Conservation (phyloP, 2,797 vertebrate species). For the Anolis apletophallus region DNA sequence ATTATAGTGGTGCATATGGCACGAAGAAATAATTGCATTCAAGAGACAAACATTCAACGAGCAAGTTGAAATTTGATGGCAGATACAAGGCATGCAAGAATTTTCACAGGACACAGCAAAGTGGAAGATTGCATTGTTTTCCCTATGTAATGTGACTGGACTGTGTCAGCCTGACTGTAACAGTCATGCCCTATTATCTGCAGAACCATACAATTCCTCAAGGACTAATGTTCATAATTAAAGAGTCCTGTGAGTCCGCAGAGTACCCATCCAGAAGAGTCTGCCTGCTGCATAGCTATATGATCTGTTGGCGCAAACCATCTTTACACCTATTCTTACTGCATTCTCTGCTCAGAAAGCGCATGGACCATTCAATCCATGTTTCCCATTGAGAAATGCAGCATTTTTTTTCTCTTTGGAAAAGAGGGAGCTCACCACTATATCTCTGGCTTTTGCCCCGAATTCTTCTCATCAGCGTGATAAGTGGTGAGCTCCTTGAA, state of each 20-base stretch:
- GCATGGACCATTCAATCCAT: background rate
- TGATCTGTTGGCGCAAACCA: background rate
- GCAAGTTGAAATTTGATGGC: constrained; percentile 4
- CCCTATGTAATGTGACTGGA: background rate
- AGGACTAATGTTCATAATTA: background rate
- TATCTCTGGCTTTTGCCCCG: background rate
- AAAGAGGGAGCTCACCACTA: background rate
- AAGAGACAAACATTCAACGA: background rate
- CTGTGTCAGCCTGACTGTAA: background rate
- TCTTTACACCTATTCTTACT: background rate
- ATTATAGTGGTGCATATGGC: background rate
- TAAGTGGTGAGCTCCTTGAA: background rate
- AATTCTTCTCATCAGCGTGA: background rate
- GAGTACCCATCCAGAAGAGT: background rate
- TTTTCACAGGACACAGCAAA: background rate
- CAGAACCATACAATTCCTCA: background rate
- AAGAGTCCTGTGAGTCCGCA: background rate
- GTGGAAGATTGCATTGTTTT: constrained; percentile 31
- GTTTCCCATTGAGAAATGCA: background rate
- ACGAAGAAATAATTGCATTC: background rate
- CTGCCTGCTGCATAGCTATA: background rate
- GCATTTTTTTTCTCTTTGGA: background rate
- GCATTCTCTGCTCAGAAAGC: background rate
- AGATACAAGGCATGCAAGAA: background rate
- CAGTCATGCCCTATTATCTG: no score